These are phyloP conservation scores for Odontesthes bonariensis DNA, from an alignment of 2,113 vertebrate genomes.

Conservation along the genomic window DNA sequence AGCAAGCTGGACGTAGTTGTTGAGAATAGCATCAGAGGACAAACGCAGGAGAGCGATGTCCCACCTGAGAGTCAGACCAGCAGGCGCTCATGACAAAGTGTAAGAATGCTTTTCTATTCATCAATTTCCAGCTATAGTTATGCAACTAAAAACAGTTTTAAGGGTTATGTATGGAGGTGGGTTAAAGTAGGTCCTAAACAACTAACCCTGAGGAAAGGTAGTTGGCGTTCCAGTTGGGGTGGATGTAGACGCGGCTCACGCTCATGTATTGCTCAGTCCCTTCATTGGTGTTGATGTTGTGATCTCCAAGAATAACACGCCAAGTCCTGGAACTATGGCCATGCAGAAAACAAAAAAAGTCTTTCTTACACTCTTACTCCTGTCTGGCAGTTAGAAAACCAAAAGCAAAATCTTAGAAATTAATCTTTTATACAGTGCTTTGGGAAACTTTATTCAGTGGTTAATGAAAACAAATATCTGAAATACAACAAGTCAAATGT, in stretches of 20 bases:
- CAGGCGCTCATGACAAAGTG: neutral
- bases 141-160: too few relatives aligned
- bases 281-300: conserved; percentile 82
- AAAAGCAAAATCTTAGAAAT: too few relatives aligned
- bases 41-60: conserved; percentile 91
- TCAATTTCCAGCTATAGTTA: neutral
- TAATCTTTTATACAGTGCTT: neutral
- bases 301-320: conserved; percentile 89
- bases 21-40: conserved; percentile 79
- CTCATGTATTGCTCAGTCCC: conserved; percentile 86
- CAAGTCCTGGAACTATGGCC: conserved; percentile 67
- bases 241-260: conserved; percentile 81
- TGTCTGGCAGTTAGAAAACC: neutral
- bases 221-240: conserved; percentile 84
- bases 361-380: neutral
- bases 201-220: conserved; percentile 83
- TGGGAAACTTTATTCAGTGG: too few relatives aligned
- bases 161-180: neutral
- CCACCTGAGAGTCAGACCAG: conserved; percentile 74
- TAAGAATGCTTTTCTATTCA: neutral
- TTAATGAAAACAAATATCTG: neutral
- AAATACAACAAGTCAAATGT: too few relatives aligned
- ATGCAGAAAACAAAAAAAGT: neutral
- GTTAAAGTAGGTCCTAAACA: neutral
- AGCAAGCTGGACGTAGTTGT: conserved; percentile 85